A percentile compares a stretch with the other conserved stretches of the same genome.
These are phyloP conservation scores for Campoletis sonorensis DNA, from an alignment of 1,140 invertebrate genomes.

Conservation along the genomic window DNA sequence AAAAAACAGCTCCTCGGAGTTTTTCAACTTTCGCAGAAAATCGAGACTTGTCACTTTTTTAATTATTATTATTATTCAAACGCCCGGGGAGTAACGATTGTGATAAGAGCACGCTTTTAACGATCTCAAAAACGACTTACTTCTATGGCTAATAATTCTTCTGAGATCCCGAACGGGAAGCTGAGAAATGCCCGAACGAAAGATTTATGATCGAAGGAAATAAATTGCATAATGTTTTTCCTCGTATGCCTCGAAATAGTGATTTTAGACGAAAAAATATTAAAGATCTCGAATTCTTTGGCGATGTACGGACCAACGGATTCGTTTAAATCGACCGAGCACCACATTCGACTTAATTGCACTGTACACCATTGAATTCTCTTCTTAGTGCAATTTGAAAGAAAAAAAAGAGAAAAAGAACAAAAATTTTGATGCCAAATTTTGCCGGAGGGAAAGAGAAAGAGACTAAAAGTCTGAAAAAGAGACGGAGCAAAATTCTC, in stretches of 20 bases:
- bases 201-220: constrained; percentile 1
- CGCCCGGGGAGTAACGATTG: too few relatives aligned
- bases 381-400: too few relatives aligned
- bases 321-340: too few relatives aligned
- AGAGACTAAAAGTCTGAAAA: neutral
- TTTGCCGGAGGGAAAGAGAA: too few relatives aligned
- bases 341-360: too few relatives aligned
- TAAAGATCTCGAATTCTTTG: too few relatives aligned
- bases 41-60: constrained; percentile 1
- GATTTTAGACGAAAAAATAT: too few relatives aligned
- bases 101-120: constrained; percentile 38
- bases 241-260: neutral
- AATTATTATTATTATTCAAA: too few relatives aligned
- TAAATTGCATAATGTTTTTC: neutral
- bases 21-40: constrained; percentile 11
- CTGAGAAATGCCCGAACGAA: neutral
- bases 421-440: too few relatives aligned
- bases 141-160: constrained; percentile 15
- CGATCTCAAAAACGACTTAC: constrained; percentile 30
- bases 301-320: too few relatives aligned
- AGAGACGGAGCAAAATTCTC: neutral
- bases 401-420: too few relatives aligned
- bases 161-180: neutral
- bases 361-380: too few relatives aligned
- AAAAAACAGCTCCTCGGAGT: neutral